Evolutionary conservation across 2,888 invertebrate species (phyloP).

Genomic region (Coelopa pilipes): DNA sequence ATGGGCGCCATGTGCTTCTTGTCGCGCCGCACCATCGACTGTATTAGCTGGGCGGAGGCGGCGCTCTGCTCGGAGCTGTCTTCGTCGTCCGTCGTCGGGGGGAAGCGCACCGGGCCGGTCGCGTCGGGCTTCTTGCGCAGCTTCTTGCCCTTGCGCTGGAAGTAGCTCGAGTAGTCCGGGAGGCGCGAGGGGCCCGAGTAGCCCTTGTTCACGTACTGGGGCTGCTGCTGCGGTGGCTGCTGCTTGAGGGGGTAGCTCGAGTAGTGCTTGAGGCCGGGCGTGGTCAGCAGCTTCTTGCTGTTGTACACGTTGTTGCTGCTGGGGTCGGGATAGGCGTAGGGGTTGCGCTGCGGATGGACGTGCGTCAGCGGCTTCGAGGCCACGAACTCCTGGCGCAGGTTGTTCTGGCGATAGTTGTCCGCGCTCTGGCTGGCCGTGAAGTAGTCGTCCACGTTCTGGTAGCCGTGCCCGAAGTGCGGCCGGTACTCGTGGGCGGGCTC

Average conservation of each 20-base stretch:
- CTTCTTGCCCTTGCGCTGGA: conserved; percentile 59
- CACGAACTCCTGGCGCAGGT: conserved; percentile 52
- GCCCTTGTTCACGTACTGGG: conserved; percentile 46
- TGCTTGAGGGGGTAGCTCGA: conserved; percentile 52
- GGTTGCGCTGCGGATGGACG: conserved; percentile 14
- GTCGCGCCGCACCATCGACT: conserved; percentile 62
- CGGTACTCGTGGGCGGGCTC: conserved; percentile 48
- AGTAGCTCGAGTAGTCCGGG: conserved; percentile 61
- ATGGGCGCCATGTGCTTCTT: conserved; percentile 61
- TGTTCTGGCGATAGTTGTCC: conserved; percentile 43
- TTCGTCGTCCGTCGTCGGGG: conserved; percentile 36
- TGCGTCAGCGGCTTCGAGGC: conserved; percentile 51
- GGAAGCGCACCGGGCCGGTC: conserved; percentile 47
- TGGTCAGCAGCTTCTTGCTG: conserved; percentile 64
- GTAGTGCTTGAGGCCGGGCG: conserved; percentile 68
- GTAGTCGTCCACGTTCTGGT: conserved; percentile 52
- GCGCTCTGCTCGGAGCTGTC: conserved; percentile 53
- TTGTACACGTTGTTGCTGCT: conserved; percentile 54
- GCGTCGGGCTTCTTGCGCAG: conserved; percentile 45
- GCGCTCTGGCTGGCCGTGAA: conserved; percentile 50
- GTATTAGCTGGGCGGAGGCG: conserved; percentile 61
- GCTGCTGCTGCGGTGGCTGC: conserved; percentile 41
- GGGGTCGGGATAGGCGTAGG: conserved; percentile 53
- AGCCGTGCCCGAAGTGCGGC: conserved; percentile 43
- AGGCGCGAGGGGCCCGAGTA: conserved; percentile 42